phyloP scores from a whole-genome alignment of 2,888 invertebrate genomes.

The Cactoblastis cactorum region DNA sequence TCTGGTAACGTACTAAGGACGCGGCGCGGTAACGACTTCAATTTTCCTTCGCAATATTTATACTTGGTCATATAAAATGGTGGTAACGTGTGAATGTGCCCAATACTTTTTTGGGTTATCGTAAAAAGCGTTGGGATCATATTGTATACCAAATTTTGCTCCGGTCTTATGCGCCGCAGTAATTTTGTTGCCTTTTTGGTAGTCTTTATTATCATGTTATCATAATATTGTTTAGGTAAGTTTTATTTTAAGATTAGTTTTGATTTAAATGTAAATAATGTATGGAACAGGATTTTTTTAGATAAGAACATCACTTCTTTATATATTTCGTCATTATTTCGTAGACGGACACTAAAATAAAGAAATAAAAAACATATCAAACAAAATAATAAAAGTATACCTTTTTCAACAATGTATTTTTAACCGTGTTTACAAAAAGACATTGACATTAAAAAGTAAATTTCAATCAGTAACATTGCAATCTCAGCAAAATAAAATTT shows the following conservation, averaged over 20 bases:
- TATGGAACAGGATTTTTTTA: no score
- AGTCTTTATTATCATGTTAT: no score
- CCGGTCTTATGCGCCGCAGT: not conserved
- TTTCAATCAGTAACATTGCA: not conserved
- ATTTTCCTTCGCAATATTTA: conserved; percentile 12
- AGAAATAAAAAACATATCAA: no score
- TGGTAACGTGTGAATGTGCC: conserved; percentile 5
- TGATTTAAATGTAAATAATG: no score
- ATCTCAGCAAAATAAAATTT: not conserved
- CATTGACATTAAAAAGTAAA: not conserved
- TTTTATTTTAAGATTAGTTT: no score
- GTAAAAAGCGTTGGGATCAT: not conserved
- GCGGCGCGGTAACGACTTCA: conserved; percentile 5
- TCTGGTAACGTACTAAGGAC: not conserved
- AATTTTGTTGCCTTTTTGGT: not conserved
- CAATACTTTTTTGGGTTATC: not conserved
- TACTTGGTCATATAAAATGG: conserved; percentile 5
- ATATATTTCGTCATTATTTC: no score
- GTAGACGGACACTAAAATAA: no score
- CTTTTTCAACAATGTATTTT: no score
- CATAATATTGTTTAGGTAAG: no score
- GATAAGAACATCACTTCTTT: no score
- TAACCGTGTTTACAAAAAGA: no score
- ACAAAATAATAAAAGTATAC: no score
- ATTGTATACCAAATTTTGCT: not conserved